Base-by-base conservation (phyloP, 2,113 vertebrate genomes). In the Pontoporia blainvillei region DNA sequence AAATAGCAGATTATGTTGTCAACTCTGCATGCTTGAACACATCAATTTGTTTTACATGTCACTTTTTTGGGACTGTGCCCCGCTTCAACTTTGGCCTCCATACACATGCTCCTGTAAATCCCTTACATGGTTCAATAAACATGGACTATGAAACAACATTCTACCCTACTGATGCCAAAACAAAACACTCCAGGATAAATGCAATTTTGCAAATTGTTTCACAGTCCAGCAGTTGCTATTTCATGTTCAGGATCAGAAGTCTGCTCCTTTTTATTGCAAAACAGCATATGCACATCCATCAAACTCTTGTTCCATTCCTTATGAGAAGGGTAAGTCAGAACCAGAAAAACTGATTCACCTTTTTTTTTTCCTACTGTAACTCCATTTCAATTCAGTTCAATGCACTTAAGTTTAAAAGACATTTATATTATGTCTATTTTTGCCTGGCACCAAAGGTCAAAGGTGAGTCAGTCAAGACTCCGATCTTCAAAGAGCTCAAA, bases 21-120 rank as follows among this genome's bases (percentile, higher is more conserved):
- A 95, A 90, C 79, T 72, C 69, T 31, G 41, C 78, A 69, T 34
- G 90, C 81, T 13, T 95, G 95, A 92, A 96, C 87, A 72, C 78
- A 62, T 94, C 90, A 62, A 92, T 94, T 94, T 96, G 87, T 94
- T 86, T 88, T 62, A 49, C 90, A 75, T 86, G 95, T 97, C 97
- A 96, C 78, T 91, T 91, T 87, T 94, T 91, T 90, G 97, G 90
- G 87, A 96, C 64, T 54, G 73, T 84, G 97, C 96, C 96, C 72
- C 78, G 46, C 39, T 87, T 86, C 57, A 89, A 73, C 78, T 72
- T 13, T 86, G 96, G 97, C 97, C 85, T 89, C 73, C 86, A 59
- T 18, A 46, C 95, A 90, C 90, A 92, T 39, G 87, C 90, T 69
- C 82, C 95, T 59, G 54, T 86, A 96, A 98, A 92, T 46, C 96